Evolutionary conservation across 2,888 invertebrate species (phyloP).

Genomic region (Malacosoma neustria): DNA sequence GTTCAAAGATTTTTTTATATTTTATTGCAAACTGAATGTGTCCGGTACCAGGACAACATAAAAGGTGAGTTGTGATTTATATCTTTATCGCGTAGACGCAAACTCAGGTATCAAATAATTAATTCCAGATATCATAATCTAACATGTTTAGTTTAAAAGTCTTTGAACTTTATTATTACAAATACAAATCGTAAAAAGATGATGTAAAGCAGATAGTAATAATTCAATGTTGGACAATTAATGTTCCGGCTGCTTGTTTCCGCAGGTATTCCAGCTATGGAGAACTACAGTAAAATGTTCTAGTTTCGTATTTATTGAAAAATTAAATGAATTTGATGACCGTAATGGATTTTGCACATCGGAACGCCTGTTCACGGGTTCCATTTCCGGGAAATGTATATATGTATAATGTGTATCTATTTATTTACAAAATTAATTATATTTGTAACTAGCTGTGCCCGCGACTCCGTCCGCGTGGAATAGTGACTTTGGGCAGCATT

Average conservation of each 20-base stretch:
- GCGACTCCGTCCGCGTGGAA: too few species aligned
- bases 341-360: too few species aligned
- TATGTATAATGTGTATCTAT: too few species aligned
- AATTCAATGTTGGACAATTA: constrained; percentile 6
- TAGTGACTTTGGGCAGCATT: too few species aligned
- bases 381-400: too few species aligned
- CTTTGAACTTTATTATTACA: constrained; percentile 17
- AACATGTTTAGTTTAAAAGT: constrained; percentile 8
- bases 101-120: constrained; percentile 15
- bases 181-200: constrained; percentile 4
- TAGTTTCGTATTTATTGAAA: too few species aligned
- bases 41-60: constrained; percentile 16
- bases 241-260: constrained; percentile 4
- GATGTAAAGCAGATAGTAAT: constrained; percentile 6
- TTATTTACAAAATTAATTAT: too few species aligned
- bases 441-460: too few species aligned
- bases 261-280: too few species aligned
- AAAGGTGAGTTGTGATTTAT: constrained; percentile 24
- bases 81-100: constrained; percentile 9
- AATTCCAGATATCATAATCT: constrained; percentile 32
- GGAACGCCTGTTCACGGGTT: too few species aligned
- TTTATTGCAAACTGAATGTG: background rate
- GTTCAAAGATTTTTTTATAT: background rate
- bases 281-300: too few species aligned
- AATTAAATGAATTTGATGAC: too few species aligned